A percentile compares a stretch with the other conserved stretches of the same genome.
phyloP scores from a whole-genome alignment of 2,888 invertebrate species.

The Tubulanus polymorphus region DNA sequence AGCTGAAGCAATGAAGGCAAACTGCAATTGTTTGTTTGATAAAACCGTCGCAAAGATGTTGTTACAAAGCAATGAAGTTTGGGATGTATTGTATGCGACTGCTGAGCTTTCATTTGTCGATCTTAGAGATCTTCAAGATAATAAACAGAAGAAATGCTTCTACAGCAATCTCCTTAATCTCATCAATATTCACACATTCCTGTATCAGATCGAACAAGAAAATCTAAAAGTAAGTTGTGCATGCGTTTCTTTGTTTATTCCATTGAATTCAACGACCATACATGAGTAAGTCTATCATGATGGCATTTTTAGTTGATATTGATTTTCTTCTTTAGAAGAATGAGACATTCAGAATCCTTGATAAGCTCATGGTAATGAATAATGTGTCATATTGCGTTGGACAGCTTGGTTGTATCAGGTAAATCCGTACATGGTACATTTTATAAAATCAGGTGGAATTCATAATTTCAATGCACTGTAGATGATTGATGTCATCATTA shows the following conservation, averaged over 20 bases:
- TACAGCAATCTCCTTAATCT: slow-evolving; percentile 45
- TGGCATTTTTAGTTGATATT: no score
- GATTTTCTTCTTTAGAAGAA: no score
- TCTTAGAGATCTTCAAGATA: slow-evolving; percentile 26
- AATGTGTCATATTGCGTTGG: slow-evolving; percentile 36
- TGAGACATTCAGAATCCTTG: background rate
- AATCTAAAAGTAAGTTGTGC: no score
- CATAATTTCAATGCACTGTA: slow-evolving; percentile 1
- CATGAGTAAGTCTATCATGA: no score
- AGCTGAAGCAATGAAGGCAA: slow-evolving; percentile 28
- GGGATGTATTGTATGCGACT: slow-evolving; percentile 23
- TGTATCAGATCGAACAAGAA: no score
- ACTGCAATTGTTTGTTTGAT: slow-evolving; percentile 35
- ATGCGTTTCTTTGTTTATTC: no score
- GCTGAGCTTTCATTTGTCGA: slow-evolving; percentile 28
- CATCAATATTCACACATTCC: slow-evolving; percentile 37
- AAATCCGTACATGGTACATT: slow-evolving; percentile 2
- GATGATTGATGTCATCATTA: background rate
- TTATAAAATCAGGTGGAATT: background rate
- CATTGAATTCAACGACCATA: no score
- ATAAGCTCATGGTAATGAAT: slow-evolving; percentile 5
- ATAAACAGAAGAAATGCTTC: slow-evolving; percentile 38
- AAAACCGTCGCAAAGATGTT: slow-evolving; percentile 27
- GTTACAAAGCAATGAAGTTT: slow-evolving; percentile 24
- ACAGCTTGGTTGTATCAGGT: slow-evolving; percentile 43